phyloP scores from a whole-genome alignment of 2,888 invertebrate species.

The Eurytoma californica region DNA sequence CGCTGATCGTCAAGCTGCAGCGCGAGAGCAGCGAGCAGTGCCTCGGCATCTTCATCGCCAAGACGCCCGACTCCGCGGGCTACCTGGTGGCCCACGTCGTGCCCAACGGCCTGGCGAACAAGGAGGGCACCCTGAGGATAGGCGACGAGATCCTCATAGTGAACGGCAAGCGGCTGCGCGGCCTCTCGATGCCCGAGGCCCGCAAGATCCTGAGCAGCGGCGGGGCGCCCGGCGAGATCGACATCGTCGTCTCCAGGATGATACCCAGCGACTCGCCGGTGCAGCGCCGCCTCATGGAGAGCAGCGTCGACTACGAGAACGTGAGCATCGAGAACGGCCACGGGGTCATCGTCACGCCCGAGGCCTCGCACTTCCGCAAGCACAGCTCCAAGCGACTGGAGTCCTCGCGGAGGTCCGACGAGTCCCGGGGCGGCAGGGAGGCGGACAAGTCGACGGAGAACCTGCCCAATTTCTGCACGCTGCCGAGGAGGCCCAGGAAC shows the following conservation, averaged over 20 bases:
- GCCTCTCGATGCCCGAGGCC: constrained; percentile 81
- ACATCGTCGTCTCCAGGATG: constrained; percentile 80
- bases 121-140: constrained; percentile 81
- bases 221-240: constrained; percentile 80
- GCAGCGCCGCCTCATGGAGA: constrained; percentile 78
- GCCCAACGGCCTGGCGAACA: constrained; percentile 82
- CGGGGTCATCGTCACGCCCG: constrained; percentile 75
- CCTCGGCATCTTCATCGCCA: constrained; percentile 84
- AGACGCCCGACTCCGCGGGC: constrained; percentile 77
- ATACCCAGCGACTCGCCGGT: constrained; percentile 64
- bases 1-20: constrained; percentile 77
- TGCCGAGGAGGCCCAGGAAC: constrained; percentile 83
- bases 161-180: constrained; percentile 82
- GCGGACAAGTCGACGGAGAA: constrained; percentile 64
- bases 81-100: constrained; percentile 85
- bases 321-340: constrained; percentile 75
- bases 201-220: constrained; percentile 80
- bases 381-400: constrained; percentile 61
- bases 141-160: constrained; percentile 86
- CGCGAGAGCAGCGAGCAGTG: constrained; percentile 80
- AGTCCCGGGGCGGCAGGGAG: constrained; percentile 4
- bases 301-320: constrained; percentile 84
- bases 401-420: constrained; percentile 26
- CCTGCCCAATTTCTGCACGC: constrained; percentile 83
- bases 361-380: constrained; percentile 70